Evolutionary conservation across 1,140 invertebrate species (phyloP), one percentile per base, ranked within the genome.

Genomic region (Chironomus tepperi): DNA sequence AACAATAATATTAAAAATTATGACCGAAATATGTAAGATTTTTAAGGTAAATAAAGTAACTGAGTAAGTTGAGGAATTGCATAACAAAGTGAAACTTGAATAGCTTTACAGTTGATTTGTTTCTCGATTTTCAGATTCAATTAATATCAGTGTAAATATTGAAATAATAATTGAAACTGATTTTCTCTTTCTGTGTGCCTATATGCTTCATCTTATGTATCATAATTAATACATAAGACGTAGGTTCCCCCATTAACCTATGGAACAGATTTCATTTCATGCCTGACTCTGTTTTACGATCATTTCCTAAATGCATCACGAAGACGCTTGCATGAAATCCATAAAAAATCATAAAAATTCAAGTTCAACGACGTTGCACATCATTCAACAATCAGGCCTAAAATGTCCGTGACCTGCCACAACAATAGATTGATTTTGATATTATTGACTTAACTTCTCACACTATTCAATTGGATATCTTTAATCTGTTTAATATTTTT

Each of bases 401-500:
- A 57, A 57, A n/a, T 12, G 47, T 15, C 47, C 47, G n/a, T 57
- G 47, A 57, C 47, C 47, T 57, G 47, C n/a, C 12, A 12, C 15
- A 57, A 57, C 47, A 57, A 57, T 57, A 3, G 5, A 57, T 9
- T 57, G 47, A 57, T 34, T n/a, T 34, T 34, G 24, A 34, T 34
- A 34, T 34, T 34, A 34, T 34, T 34, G 47, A 57, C 12, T 57
- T 57, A 57, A n/a, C 47, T 12, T 12, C 47, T 57, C 47, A 57
- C 47, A 57, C n/a, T 57, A 57, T 57, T 57, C 47, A 57, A 57
- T 57, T n/a, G n/a, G 47, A 15, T n/a, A 57, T 57, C 47, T 57
- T 57, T 57, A 57, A 57, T 57, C 47, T 12, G 47, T 57, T 57
- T 57, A 34, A 57, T 57, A n/a, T 57, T 57, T 9, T 10, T 57